Conservation (phyloP, 2,113 vertebrate genomes). For the Petaurus breviceps region DNA sequence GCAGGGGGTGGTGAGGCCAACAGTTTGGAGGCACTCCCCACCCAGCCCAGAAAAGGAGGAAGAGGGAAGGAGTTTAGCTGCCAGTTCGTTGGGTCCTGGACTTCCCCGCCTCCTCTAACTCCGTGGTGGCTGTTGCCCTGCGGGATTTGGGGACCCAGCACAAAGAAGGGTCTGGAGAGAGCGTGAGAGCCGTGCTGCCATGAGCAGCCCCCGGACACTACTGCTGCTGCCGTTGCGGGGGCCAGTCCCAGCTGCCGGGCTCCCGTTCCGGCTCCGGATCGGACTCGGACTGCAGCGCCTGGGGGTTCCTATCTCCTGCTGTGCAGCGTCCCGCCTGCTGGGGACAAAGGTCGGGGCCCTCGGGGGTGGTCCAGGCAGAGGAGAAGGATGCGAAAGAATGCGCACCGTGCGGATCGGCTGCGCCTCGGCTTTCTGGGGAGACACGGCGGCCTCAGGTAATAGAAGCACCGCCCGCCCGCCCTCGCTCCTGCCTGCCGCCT, state of each 20-base stretch:
- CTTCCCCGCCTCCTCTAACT: neutral
- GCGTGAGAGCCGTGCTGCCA: neutral
- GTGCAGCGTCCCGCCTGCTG: neutral
- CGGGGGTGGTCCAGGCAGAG: accelerated
- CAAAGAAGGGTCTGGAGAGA: neutral
- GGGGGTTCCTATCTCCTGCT: neutral
- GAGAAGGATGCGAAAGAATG: neutral
- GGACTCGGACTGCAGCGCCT: neutral
- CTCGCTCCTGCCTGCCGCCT: accelerated
- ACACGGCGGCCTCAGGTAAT: conserved; percentile 87
- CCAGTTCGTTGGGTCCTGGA: neutral
- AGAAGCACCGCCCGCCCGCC: accelerated
- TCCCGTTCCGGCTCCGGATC: neutral
- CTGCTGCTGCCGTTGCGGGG: neutral
- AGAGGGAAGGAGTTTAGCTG: neutral
- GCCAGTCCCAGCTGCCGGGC: neutral
- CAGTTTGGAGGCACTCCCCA: neutral
- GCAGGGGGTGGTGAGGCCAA: neutral
- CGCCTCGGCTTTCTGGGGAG: conserved; percentile 90
- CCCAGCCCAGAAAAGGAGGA: neutral
- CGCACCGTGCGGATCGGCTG: conserved; percentile 85
- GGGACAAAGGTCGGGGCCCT: neutral
- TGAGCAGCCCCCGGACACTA: neutral
- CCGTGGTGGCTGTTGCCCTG: too few species aligned
- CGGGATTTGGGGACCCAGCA: neutral